These are phyloP conservation scores for Drosophila kurseongensis DNA, from an alignment of 1,140 invertebrate species.

Conservation along the genomic window DNA sequence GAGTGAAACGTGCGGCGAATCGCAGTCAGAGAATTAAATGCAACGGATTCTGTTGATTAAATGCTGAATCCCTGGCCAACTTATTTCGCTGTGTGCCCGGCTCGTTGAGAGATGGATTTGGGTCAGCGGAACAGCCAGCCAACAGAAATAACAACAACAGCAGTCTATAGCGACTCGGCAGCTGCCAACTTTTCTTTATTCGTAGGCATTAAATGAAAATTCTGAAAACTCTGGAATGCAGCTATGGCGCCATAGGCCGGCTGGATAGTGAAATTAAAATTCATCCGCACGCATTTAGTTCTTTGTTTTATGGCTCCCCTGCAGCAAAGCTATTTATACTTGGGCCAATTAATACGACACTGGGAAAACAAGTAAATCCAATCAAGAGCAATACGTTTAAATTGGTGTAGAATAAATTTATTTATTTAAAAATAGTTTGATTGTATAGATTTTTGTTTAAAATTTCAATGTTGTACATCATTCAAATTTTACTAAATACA, in stretches of 20 bases:
- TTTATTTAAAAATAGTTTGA: no score
- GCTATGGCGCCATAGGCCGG: slow-evolving; percentile 26
- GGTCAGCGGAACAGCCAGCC: slow-evolving; percentile 48
- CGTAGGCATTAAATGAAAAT: slow-evolving; percentile 53
- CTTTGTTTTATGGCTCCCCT: slow-evolving; percentile 16
- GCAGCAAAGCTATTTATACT: slow-evolving; percentile 9
- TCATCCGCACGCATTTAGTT: slow-evolving; percentile 43
- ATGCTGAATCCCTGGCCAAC: slow-evolving; percentile 59
- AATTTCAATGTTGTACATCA: no score
- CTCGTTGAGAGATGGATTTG: slow-evolving; percentile 54
- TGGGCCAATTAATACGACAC: slow-evolving; percentile 12
- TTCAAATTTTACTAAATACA: no score
- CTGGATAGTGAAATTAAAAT: slow-evolving; percentile 48
- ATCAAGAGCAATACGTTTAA: slow-evolving; percentile 4
- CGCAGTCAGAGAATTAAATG: slow-evolving; percentile 33
- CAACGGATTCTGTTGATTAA: slow-evolving; percentile 52
- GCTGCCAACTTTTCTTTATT: slow-evolving; percentile 59
- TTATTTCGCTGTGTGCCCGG: slow-evolving; percentile 42
- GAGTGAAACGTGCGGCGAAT: slow-evolving; percentile 25
- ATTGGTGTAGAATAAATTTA: background rate
- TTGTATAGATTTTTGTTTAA: no score
- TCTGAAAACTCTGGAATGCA: slow-evolving; percentile 43
- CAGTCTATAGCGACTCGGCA: slow-evolving; percentile 13
- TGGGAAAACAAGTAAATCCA: slow-evolving; percentile 1
- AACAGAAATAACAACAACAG: slow-evolving; percentile 16